Evolutionary conservation across 2,888 invertebrate species (phyloP).

Genomic region (Strigamia transsilvanica): DNA sequence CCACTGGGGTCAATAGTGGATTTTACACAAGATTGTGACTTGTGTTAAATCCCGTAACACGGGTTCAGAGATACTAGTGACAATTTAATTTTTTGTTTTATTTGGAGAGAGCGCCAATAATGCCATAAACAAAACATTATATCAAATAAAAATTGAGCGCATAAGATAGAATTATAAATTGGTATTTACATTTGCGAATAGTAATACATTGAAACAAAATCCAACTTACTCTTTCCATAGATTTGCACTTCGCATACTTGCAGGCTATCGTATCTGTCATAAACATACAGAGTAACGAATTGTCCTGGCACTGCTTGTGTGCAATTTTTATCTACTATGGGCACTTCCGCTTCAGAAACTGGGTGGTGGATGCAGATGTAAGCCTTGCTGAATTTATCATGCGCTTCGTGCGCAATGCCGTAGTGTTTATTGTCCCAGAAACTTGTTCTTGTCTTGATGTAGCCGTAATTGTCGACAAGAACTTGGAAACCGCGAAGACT

Average conservation of each 20-base stretch:
- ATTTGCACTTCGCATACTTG: conserved; percentile 59
- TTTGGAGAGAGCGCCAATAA: no score
- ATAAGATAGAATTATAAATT: no score
- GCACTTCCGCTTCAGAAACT: conserved; percentile 58
- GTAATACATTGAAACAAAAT: no score
- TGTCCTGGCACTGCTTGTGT: conserved; percentile 59
- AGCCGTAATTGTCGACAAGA: conserved; percentile 59
- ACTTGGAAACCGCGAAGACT: conserved; percentile 59
- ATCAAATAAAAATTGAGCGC: no score
- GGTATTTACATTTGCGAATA: no score
- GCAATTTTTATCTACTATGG: conserved; percentile 58
- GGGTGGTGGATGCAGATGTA: conserved; percentile 59
- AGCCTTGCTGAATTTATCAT: conserved; percentile 58
- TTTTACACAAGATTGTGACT: no score
- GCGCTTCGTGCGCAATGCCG: conserved; percentile 59
- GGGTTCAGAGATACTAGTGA: no score
- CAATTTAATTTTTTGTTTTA: no score
- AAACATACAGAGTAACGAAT: conserved; percentile 59
- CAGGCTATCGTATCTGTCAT: conserved; percentile 59
- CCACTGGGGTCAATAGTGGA: no score
- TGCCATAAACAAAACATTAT: no score
- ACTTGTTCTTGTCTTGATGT: conserved; percentile 57
- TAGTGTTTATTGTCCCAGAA: conserved; percentile 59
- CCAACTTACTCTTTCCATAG: conserved; percentile 58
- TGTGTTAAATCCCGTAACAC: no score